phyloP scores from a whole-genome alignment of 2,113 vertebrate species.

The Bubalus kerabau region DNA sequence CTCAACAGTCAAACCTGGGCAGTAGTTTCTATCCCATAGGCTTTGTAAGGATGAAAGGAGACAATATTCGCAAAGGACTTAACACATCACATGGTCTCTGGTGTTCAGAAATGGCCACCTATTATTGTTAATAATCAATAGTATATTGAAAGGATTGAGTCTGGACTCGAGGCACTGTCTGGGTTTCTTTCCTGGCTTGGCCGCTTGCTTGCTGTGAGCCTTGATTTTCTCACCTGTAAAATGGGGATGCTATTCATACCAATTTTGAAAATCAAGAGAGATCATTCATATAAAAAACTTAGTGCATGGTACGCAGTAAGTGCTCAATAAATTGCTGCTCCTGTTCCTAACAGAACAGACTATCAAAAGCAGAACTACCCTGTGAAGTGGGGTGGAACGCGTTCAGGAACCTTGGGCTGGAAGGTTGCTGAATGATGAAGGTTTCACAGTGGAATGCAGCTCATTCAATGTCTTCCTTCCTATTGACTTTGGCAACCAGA shows the following conservation, averaged over 20 bases:
- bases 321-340: not conserved
- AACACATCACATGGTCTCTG: accelerated
- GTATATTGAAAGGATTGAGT: not conserved
- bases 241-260: not conserved
- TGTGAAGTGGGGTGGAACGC: not conserved
- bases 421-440: too few relatives aligned
- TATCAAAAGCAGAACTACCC: too few relatives aligned
- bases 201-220: not conserved
- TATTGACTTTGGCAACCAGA: not conserved
- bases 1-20: accelerated
- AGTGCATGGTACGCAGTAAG: not conserved
- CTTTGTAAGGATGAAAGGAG: not conserved
- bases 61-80: accelerated
- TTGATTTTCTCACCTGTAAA: not conserved
- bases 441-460: not conserved
- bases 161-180: not conserved
- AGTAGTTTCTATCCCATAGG: accelerated
- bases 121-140: accelerated
- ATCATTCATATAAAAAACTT: accelerated
- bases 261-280: not conserved
- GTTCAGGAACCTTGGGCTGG: not conserved
- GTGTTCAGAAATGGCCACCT: not conserved
- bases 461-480: not conserved
- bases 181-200: not conserved
- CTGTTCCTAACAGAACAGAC: not conserved